Evolutionary conservation across 2,888 invertebrate species (phyloP).

Genomic region (Pogonocherus hispidulus): DNA sequence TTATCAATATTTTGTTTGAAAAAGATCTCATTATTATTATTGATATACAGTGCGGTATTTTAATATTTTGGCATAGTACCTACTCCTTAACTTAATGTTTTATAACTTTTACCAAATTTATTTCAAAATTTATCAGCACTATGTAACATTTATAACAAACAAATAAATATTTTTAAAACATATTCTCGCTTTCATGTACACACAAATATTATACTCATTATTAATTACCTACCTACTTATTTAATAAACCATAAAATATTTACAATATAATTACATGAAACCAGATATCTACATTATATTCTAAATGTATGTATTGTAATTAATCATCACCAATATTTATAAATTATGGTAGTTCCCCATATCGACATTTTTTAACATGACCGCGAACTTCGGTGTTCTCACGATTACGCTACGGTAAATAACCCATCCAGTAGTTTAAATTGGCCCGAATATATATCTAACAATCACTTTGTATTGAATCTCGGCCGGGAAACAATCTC

Average conservation of each 20-base stretch:
- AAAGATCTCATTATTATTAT: no score
- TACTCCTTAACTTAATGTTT: no score
- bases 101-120: no score
- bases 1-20: no score
- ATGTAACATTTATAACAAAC: no score
- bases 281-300: not conserved
- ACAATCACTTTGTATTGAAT: not conserved
- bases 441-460: slow-evolving; percentile 2
- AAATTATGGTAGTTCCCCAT: slow-evolving; percentile 31
- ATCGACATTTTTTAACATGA: slow-evolving; percentile 34
- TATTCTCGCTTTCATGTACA: no score
- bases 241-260: not conserved
- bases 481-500: not conserved
- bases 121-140: no score
- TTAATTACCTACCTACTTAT: no score
- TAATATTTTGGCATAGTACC: no score
- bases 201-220: no score
- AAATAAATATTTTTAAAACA: no score
- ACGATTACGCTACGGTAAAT: slow-evolving; percentile 25
- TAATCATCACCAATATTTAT: slow-evolving; percentile 18
- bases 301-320: not conserved
- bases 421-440: slow-evolving; percentile 24
- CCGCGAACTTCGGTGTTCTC: slow-evolving; percentile 31
- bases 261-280: not conserved
- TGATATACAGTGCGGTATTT: no score